phyloP scores from a whole-genome alignment of 2,888 invertebrate genomes.

The Cataglyphis rosenhaueri region DNA sequence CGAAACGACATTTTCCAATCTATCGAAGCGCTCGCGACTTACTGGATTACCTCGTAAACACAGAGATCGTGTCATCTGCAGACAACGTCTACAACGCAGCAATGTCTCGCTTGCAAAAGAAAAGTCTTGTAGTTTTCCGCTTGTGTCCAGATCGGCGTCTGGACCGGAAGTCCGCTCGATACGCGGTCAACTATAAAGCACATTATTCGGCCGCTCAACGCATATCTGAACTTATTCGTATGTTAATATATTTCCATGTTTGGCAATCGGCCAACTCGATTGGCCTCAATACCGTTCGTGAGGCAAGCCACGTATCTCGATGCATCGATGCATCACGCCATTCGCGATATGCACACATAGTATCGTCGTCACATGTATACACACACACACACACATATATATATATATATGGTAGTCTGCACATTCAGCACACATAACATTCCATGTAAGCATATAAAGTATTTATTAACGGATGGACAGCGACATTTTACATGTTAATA shows the following conservation, averaged over 20 bases:
- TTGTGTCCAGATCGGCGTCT: constrained; percentile 21
- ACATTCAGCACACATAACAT: constrained; percentile 4
- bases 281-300: constrained; percentile 59
- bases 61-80: constrained; percentile 30
- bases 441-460: background rate
- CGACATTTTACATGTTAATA: background rate
- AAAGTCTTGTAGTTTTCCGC: background rate
- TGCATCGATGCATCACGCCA: constrained; percentile 40
- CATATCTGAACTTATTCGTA: constrained; percentile 77
- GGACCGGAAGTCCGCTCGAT: constrained; percentile 57
- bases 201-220: constrained; percentile 63
- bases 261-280: constrained; percentile 75
- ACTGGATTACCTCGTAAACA: constrained; percentile 23
- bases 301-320: constrained; percentile 52
- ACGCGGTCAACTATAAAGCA: constrained; percentile 70
- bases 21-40: constrained; percentile 9
- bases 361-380: background rate
- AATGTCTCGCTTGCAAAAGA: background rate
- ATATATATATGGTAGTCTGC: background rate
- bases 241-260: constrained; percentile 77
- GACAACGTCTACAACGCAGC: background rate
- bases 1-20: background rate
- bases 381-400: background rate
- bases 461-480: too few species aligned
- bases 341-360: constrained; percentile 3